Percentiles rank a stretch among this genome's conserved stretches.
phyloP scores from a whole-genome alignment of 2,113 vertebrate species.

The Paramormyrops kingsleyae region DNA sequence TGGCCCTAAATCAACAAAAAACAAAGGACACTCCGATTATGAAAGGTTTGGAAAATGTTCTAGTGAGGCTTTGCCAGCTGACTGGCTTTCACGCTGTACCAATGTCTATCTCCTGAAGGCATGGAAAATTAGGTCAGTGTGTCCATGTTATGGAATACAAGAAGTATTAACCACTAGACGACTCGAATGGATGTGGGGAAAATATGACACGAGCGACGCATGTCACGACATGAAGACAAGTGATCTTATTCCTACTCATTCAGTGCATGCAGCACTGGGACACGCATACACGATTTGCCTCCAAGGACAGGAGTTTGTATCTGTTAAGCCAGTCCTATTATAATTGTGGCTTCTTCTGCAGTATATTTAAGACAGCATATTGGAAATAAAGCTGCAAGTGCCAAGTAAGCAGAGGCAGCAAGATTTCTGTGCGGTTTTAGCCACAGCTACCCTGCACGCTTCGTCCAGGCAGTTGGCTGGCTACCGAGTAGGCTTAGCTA shows the following conservation, averaged over 20 bases:
- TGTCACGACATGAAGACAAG: background rate
- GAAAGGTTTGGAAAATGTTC: background rate
- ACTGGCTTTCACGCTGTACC: background rate
- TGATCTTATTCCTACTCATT: background rate
- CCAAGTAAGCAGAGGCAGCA: background rate
- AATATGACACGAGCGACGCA: background rate
- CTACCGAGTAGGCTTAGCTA: slow-evolving; percentile 2
- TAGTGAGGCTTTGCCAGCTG: background rate
- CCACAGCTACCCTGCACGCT: background rate
- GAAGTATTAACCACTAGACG: background rate
- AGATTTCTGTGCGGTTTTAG: background rate
- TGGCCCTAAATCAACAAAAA: background rate
- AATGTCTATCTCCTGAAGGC: background rate
- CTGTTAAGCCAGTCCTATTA: background rate
- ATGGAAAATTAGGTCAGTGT: slow-evolving; percentile 9
- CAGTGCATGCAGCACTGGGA: background rate
- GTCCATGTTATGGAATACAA: background rate
- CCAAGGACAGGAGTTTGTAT: background rate
- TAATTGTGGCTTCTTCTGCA: background rate
- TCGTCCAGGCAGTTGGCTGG: background rate
- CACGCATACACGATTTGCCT: background rate
- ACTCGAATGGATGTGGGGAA: background rate
- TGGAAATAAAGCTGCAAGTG: background rate
- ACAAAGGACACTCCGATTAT: background rate
- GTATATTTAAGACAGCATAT: background rate